Evolutionary conservation across 2,888 invertebrate genomes (phyloP).

Genomic region (Catotricha subobsoleta): DNA sequence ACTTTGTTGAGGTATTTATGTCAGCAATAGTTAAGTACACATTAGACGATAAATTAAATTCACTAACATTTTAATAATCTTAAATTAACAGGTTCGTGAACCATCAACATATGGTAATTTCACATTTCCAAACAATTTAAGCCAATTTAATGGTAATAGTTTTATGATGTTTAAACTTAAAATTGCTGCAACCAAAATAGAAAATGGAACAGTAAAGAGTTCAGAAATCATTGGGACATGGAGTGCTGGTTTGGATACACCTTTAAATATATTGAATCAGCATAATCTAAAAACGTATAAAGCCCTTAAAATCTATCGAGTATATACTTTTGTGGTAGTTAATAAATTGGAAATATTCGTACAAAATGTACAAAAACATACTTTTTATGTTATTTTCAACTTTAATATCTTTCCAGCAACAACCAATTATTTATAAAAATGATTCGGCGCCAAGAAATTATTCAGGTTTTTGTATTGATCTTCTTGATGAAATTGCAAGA

Average conservation of each 20-base stretch:
- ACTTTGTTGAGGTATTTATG: neutral
- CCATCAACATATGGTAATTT: constrained; percentile 52
- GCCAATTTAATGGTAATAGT: constrained; percentile 47
- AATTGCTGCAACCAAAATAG: constrained; percentile 48
- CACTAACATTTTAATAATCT: constrained; percentile 47
- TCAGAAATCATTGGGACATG: constrained; percentile 54
- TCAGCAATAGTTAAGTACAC: no score
- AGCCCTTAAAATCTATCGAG: constrained; percentile 67
- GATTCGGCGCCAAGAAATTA: constrained; percentile 45
- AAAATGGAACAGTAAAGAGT: constrained; percentile 53
- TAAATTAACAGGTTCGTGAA: constrained; percentile 46
- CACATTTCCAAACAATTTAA: constrained; percentile 38
- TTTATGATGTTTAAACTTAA: constrained; percentile 59
- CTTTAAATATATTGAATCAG: constrained; percentile 44
- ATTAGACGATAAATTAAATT: constrained; percentile 5
- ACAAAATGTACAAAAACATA: neutral
- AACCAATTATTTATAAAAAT: constrained; percentile 64
- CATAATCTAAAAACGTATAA: constrained; percentile 54
- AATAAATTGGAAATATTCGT: constrained; percentile 11
- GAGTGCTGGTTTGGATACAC: constrained; percentile 54
- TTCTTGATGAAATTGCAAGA: constrained; percentile 71
- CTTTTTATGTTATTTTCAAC: neutral
- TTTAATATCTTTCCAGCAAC: constrained; percentile 39
- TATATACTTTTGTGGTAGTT: constrained; percentile 72
- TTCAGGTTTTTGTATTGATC: constrained; percentile 85